Base-by-base conservation (phyloP, 2,888 invertebrate genomes). In the Plebejus anna region DNA sequence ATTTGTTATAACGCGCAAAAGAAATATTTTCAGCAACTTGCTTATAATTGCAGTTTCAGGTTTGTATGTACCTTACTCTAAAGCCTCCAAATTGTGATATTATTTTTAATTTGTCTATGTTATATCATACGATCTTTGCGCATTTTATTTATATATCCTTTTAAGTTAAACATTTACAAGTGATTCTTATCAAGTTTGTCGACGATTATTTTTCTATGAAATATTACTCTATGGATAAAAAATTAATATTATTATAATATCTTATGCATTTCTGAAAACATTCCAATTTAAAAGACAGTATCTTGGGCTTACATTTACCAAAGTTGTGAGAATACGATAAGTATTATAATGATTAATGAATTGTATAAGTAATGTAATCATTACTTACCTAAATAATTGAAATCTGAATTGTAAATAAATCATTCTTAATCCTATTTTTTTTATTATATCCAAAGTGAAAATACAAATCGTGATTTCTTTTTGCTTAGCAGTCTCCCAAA, bases 1-100 rank as follows among this genome's bases (percentile, higher is more conserved):
- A 66, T 36, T 66, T 32, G 66, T 32, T 66, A 36, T 66, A 66
- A 32, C 66, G 66, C 66, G 66, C 66, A 66, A 66, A 36, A 66
- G 4, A 28, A 66, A 28, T 32, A 13, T 66, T 66, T 47, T 66
- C 5, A 32, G 32, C 32, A 66, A 66, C 16, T 13, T 32, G 16
- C 13, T 13, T 66, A 66, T 4, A 1, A 42, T 55, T 55, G 55
- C 11, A 16, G 55, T 47, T 55, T 16, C 32, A 32, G 32, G 32
- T 32, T 32, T 32, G 32, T 32, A 32, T 3, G 47, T 47, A 16
- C 55, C 55, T 32, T 66, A 61, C 61, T 61, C 0, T 66, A 66
- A 66, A 32, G 32, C 32, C 16, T 66, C 5, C 4, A 36, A 66
- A 66, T 66, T 66, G 66, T 66, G 66, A 66, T 66, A 66, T 66